Evolutionary conservation across 2,888 invertebrate genomes (phyloP), one percentile per base, ranked within the genome.

Genomic region (Caradrina kadenii): DNA sequence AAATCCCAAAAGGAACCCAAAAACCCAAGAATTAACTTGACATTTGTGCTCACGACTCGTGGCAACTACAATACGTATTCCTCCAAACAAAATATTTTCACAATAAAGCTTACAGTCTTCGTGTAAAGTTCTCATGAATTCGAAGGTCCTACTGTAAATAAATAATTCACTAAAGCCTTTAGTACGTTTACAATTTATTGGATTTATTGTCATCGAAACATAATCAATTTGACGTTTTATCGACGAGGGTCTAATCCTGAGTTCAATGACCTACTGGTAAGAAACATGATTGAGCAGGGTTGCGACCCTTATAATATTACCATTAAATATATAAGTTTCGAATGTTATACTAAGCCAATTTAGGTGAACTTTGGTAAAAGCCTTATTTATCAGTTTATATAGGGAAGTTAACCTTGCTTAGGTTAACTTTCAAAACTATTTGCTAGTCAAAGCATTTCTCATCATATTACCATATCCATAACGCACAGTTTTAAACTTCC

Each of bases 161-260:
- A 26, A 26, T 26, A 26, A 26, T 62, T 48, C 21, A 39, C 5
- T n/a, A 54, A 26, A 50, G 17, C 15, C 11, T 53, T 48, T 13
- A 13, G 13, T 52, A 53, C n/a, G 21, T 69, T 69, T 69, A 50
- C 39, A 60, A 21, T 49, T 49, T 26, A 75, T 39, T 70, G 50
- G 54, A 75, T 65, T 75, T 59, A 45, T 61, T 76, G 56, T 66
- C 56, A 66, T 58, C 22, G 63, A 53, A 64, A 62, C 39, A 54
- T 55, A 52, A 76, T 80, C 26, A 66, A 76, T 70, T 63, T 63
- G 45, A 53, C 53, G 31, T 80, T 71, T 70, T 78, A 71, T 64
- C 61, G 61, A 49, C 58, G 22, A 42, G 45, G 54, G 35, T 54
- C 26, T 48, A 64, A 63, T 52, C 13, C 22, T 53, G 54, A 11